Evolutionary conservation across 2,888 invertebrate genomes (phyloP).

Genomic region (Caenorhabditis panamensis): DNA sequence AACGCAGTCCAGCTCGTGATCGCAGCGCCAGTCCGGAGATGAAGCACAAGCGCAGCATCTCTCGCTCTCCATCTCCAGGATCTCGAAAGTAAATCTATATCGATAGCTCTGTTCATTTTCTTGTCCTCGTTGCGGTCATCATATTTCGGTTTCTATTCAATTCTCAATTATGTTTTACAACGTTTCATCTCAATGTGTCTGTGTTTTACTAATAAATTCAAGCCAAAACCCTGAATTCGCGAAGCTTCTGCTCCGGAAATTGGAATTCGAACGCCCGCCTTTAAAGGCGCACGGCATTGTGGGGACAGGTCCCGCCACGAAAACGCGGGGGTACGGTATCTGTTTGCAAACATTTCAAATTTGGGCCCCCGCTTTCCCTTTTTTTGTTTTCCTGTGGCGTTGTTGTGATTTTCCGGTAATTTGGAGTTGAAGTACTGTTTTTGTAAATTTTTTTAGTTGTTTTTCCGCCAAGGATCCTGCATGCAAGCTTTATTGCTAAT

Average conservation of each 20-base stretch:
- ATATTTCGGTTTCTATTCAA: conserved; percentile 13
- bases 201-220: neutral
- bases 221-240: neutral
- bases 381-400: conserved; percentile 4
- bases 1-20: conserved; percentile 28
- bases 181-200: neutral
- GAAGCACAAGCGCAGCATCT: conserved; percentile 20
- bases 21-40: conserved; percentile 2
- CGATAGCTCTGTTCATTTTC: conserved; percentile 13
- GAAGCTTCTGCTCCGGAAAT: too few species aligned
- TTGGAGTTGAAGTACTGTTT: neutral
- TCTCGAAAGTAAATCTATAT: conserved; percentile 18
- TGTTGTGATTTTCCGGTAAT: too few species aligned
- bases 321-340: neutral
- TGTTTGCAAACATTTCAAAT: neutral
- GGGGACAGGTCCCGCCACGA: conserved; percentile 9
- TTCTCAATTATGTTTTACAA: conserved; percentile 1
- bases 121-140: conserved; percentile 13
- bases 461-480: too few species aligned
- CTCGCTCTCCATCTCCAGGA: conserved; percentile 49
- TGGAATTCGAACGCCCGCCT: neutral
- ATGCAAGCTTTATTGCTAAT: too few species aligned
- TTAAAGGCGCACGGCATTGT: conserved; percentile 20
- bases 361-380: neutral
- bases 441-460: too few species aligned